Conservation (phyloP, 2,797 vertebrate species). For the Artibeus lituratus region DNA sequence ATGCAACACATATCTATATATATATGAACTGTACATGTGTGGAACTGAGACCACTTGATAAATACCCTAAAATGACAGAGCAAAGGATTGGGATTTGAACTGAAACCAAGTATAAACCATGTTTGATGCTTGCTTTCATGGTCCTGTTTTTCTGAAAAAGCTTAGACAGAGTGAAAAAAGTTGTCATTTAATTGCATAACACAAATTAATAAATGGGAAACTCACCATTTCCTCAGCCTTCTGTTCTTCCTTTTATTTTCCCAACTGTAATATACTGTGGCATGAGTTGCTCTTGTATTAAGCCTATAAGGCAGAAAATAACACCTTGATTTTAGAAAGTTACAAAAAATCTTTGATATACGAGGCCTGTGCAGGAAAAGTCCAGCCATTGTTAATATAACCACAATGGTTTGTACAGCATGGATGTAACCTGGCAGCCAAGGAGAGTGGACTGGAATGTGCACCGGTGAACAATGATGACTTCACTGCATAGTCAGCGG, state of each 20-base stretch:
- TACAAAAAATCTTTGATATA: neutral
- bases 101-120: neutral
- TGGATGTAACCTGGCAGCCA: neutral
- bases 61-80: neutral
- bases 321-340: neutral
- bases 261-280: neutral
- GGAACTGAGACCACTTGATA: neutral
- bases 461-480: neutral
- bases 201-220: neutral
- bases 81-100: neutral
- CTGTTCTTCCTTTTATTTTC: neutral
- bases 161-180: neutral
- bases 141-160: neutral
- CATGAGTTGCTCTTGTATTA: neutral
- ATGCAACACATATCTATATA: neutral
- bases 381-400: neutral
- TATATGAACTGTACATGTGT: neutral
- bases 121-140: neutral
- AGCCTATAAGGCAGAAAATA: neutral
- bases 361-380: neutral
- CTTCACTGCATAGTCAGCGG: neutral
- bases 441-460: neutral
- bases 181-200: neutral
- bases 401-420: neutral
- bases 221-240: neutral